Percentiles rank a stretch among this genome's conserved stretches.
Evolutionary conservation across 1,140 invertebrate species (phyloP).

Genomic region (Trachymyrmex cornetzi): DNA sequence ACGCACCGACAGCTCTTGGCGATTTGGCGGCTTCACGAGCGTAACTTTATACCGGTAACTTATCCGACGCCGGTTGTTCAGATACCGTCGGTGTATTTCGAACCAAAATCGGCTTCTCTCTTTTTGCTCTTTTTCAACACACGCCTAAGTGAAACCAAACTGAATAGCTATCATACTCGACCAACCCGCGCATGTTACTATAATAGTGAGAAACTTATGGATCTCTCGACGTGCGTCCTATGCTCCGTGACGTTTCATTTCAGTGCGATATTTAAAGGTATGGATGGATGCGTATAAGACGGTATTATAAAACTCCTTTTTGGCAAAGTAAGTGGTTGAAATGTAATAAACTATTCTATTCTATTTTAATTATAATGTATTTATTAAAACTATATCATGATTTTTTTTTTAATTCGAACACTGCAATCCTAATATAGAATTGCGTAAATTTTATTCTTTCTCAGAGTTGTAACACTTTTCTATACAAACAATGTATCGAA

Average conservation of each 20-base stretch:
- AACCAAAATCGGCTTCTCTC: conserved; percentile 33
- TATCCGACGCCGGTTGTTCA: conserved; percentile 58
- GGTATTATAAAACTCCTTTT: no score
- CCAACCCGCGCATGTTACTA: conserved; percentile 18
- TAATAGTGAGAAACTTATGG: conserved; percentile 10
- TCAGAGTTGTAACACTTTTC: no score
- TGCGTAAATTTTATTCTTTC: no score
- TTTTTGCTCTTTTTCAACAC: conserved; percentile 52
- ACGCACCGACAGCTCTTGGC: conserved; percentile 39
- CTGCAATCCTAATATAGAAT: no score
- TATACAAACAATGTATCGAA: no score
- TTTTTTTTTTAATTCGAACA: no score
- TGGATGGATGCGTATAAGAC: no score
- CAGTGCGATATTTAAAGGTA: background rate
- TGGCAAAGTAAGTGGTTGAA: no score
- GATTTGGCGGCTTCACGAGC: conserved; percentile 59
- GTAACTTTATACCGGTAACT: conserved; percentile 72
- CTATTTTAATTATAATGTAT: no score
- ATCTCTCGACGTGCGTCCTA: no score
- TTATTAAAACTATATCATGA: no score
- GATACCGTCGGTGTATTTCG: conserved; percentile 59
- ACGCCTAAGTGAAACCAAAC: conserved; percentile 33
- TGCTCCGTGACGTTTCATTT: background rate
- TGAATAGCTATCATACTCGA: conserved; percentile 33
- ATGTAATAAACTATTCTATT: no score